phyloP scores from a whole-genome alignment of 53 echinoderm and acorn worm species.

The Henricia sp. region DNA sequence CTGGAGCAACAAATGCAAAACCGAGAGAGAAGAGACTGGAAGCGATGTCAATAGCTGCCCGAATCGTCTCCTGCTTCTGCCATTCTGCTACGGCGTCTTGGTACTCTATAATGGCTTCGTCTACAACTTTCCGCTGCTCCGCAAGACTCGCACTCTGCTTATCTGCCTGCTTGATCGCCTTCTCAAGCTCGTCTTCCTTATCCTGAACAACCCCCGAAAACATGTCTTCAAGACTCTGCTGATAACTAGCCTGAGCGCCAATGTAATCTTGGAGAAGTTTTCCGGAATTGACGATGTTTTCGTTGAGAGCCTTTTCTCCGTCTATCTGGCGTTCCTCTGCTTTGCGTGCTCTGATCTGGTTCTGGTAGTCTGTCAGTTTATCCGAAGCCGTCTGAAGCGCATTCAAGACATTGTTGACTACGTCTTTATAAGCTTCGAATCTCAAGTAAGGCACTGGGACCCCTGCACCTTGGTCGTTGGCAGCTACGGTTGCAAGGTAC shows the following conservation, averaged over 20 bases:
- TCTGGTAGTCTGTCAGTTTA: conserved; percentile 10
- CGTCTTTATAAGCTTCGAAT: conserved; percentile 36
- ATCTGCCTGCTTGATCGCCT: background rate
- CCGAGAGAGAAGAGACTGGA: conserved; percentile 21
- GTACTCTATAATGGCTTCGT: conserved; percentile 5
- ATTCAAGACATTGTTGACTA: conserved; percentile 26
- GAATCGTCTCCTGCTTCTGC: conserved; percentile 19
- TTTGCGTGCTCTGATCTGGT: conserved; percentile 29
- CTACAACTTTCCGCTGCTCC: conserved; percentile 17
- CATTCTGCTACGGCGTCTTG: conserved; percentile 37
- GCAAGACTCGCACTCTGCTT: background rate
- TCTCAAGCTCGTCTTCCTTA: conserved; percentile 13
- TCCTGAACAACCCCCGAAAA: conserved; percentile 8
- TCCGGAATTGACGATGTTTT: conserved; percentile 42
- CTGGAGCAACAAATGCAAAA: conserved; percentile 15
- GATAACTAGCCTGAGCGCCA: conserved; percentile 8
- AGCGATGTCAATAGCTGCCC: conserved; percentile 41
- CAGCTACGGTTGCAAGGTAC: conserved; percentile 23
- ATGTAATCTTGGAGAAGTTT: conserved; percentile 42
- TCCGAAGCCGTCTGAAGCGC: conserved; percentile 13
- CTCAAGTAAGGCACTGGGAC: conserved; percentile 23
- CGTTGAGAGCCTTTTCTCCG: conserved; percentile 16
- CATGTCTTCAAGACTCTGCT: background rate
- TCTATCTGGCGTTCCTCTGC: conserved; percentile 36
- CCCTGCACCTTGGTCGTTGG: background rate